Conservation (phyloP, 2,797 vertebrate species). For the Acanthopagrus latus region DNA sequence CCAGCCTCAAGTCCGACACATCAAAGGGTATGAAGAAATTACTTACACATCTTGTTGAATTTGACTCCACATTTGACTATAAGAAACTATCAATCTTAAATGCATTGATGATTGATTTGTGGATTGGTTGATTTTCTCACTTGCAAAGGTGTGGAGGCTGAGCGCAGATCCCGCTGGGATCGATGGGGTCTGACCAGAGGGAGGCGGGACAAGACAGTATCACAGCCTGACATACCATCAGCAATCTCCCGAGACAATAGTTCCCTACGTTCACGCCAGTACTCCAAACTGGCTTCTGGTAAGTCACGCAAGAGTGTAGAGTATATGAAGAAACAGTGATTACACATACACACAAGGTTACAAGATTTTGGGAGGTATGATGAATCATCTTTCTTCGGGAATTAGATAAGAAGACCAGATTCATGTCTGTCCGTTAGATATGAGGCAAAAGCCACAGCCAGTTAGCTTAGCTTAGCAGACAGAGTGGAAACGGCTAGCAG, state of each 20-base stretch:
- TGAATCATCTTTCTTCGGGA: background rate
- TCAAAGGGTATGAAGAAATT: conserved; percentile 77
- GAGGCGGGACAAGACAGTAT: conserved; percentile 90
- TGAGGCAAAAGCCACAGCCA: background rate
- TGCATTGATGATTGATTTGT: conserved; percentile 18
- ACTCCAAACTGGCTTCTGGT: conserved; percentile 92
- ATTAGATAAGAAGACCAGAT: background rate
- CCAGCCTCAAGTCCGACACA: conserved; percentile 88
- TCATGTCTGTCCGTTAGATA: background rate
- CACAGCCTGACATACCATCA: conserved; percentile 93
- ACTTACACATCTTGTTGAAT: background rate
- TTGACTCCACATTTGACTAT: background rate
- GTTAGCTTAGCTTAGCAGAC: background rate
- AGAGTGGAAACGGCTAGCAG: background rate
- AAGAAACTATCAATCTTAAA: conserved; percentile 7
- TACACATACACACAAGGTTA: background rate
- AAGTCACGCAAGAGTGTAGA: conserved; percentile 31
- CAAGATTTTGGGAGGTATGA: background rate
- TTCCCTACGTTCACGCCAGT: conserved; percentile 83
- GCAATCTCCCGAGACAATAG: conserved; percentile 90
- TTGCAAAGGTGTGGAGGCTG: conserved; percentile 77
- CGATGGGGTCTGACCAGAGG: conserved; percentile 93
- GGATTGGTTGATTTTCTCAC: background rate
- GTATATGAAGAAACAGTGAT: background rate
- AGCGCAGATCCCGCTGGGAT: conserved; percentile 92